A percentile compares a stretch with the other conserved stretches of the same genome.
These are phyloP conservation scores for Phytoseiulus persimilis DNA, from an alignment of 2,888 invertebrate genomes.

Conservation along the genomic window DNA sequence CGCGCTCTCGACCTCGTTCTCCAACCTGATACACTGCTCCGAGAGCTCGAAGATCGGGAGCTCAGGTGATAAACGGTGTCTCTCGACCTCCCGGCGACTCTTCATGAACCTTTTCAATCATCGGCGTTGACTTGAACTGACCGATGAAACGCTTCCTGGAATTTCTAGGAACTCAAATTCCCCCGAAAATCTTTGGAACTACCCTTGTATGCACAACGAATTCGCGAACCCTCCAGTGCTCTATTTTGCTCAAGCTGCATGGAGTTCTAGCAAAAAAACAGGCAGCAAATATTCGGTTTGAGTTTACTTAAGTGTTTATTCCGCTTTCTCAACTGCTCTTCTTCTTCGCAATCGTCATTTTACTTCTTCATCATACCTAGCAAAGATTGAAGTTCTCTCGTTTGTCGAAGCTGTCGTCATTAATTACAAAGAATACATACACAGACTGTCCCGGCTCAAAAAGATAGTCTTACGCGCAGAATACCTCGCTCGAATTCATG, in stretches of 20 bases:
- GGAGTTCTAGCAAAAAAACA: neutral
- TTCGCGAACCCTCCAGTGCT: too few relatives aligned
- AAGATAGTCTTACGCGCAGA: neutral
- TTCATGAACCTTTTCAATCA: too few relatives aligned
- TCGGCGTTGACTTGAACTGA: too few relatives aligned
- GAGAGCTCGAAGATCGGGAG: too few relatives aligned
- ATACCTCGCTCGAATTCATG: neutral
- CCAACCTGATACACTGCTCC: too few relatives aligned
- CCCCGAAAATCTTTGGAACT: too few relatives aligned
- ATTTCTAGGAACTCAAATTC: too few relatives aligned
- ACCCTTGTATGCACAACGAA: too few relatives aligned
- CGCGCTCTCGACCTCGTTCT: too few relatives aligned
- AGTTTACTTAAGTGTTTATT: neutral
- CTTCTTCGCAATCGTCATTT: neutral
- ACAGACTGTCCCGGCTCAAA: neutral
- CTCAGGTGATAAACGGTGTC: too few relatives aligned
- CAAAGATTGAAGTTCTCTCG: neutral
- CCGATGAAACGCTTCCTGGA: too few relatives aligned
- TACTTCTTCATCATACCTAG: neutral
- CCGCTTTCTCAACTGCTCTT: neutral
- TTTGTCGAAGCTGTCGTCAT: neutral
- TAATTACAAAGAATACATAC: constrained; percentile 5
- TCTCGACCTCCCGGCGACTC: too few relatives aligned
- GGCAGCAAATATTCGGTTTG: neutral
- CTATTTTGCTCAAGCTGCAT: neutral